Conservation (phyloP, 1,140 invertebrate genomes). For the Microplitis demolitor region DNA sequence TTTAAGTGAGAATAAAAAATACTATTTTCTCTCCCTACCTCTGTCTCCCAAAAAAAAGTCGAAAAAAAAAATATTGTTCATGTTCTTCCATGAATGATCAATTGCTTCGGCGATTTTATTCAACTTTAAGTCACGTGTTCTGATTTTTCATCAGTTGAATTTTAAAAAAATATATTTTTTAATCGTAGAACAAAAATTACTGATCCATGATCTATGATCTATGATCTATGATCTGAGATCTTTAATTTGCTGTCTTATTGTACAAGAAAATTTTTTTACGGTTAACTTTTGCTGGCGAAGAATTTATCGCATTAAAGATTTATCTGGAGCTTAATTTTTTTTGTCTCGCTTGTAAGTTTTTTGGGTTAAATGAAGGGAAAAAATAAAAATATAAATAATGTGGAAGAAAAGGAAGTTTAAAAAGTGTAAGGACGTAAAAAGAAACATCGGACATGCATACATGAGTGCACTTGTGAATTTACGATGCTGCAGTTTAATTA, state of each 20-base stretch:
- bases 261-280: no score
- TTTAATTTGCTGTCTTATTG: no score
- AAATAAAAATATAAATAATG: no score
- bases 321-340: no score
- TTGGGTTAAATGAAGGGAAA: no score
- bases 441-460: neutral
- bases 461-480: slow-evolving; percentile 22
- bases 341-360: no score
- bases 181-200: slow-evolving; percentile 10
- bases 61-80: neutral
- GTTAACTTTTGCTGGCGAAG: no score
- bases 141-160: slow-evolving; percentile 28
- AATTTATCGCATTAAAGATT: no score
- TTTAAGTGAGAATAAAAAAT: no score
- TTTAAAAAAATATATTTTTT: slow-evolving; percentile 24
- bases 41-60: neutral
- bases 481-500: slow-evolving; percentile 32
- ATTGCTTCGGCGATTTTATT: slow-evolving; percentile 19
- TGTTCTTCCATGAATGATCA: slow-evolving; percentile 4
- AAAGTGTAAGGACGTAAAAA: neutral
- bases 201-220: neutral
- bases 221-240: no score
- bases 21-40: no score
- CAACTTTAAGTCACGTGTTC: neutral
- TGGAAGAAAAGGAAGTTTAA: neutral